Evolutionary conservation across 2,113 vertebrate genomes (phyloP), one percentile per base, ranked within the genome.

Genomic region (Periophthalmus modestus): DNA sequence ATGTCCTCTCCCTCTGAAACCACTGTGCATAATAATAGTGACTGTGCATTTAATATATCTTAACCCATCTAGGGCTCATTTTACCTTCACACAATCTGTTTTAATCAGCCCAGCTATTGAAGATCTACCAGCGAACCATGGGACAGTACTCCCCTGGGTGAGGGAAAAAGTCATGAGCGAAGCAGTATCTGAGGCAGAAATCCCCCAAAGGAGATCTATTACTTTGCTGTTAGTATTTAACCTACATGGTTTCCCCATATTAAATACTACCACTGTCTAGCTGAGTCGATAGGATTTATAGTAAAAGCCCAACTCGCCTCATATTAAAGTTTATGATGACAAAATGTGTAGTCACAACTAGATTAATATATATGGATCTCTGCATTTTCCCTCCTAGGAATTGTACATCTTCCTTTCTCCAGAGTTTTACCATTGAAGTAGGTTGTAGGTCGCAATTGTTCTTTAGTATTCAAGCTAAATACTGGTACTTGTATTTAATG

Each of bases 31-130:
- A 85, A 86, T 72, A 54, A 39, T 69, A 50, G 65, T 72, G 43
- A 61, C 72, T 74, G 12, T 59, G 58, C 58, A 62, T 75, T 39
- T 81, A 61, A 81, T 75, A 72, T 69, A 69, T 71, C 75, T 69
- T 58, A 68, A 76, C 78, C 79, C 68, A 75, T 74, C 73, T 68
- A 72, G 79, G 73, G 67, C 86, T 77, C 46, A 79, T 87, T 86
- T 86, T 80, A 85, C 87, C 88, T 91, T 89, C 75, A 84, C 73
- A 89, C 85, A 78, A 87, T 87, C 57, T 82, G 79, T 88, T 90
- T 85, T 79, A 82, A 90, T 92, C 89, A 86, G 68, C 82, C 34
- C 28, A 43, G 62, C 62, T 65, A 43, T 19, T 65, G 62, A 65
- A 65, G 34, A 65, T 65, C 18, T 65, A 65, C 39, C 62, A 12